Evolutionary conservation across 2,113 vertebrate genomes (phyloP).

Genomic region (Scartelaos histophorus): DNA sequence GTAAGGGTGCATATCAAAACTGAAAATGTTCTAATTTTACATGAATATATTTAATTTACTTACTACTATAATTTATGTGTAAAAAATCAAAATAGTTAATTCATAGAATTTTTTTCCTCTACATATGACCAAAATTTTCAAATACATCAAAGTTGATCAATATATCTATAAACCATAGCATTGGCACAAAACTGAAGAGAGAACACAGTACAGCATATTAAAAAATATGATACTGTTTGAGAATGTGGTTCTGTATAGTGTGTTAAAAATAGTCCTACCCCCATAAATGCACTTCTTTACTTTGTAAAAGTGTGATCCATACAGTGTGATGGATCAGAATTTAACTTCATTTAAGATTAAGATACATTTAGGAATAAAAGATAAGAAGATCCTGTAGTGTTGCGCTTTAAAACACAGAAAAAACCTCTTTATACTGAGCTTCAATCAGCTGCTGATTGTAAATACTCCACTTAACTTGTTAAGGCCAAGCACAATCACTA

Average conservation of each 20-base stretch:
- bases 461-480: constrained; percentile 43
- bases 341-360: neutral
- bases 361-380: neutral
- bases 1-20: neutral
- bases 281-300: neutral
- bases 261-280: neutral
- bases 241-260: neutral
- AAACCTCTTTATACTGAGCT: constrained; percentile 31
- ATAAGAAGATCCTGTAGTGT: neutral
- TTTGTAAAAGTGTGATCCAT: neutral
- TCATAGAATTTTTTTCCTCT: neutral
- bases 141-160: neutral
- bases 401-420: constrained; percentile 22
- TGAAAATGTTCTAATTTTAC: neutral
- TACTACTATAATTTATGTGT: neutral
- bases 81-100: no score
- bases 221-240: no score
- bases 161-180: neutral
- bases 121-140: no score
- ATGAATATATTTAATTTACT: neutral
- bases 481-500: constrained; percentile 69
- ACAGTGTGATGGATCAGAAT: neutral
- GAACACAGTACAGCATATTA: neutral
- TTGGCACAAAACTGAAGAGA: neutral
- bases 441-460: constrained; percentile 57